A percentile compares a stretch with the other conserved stretches of the same genome.
Evolutionary conservation across 2,888 invertebrate genomes (phyloP).

Genomic region (Euclidia mi): DNA sequence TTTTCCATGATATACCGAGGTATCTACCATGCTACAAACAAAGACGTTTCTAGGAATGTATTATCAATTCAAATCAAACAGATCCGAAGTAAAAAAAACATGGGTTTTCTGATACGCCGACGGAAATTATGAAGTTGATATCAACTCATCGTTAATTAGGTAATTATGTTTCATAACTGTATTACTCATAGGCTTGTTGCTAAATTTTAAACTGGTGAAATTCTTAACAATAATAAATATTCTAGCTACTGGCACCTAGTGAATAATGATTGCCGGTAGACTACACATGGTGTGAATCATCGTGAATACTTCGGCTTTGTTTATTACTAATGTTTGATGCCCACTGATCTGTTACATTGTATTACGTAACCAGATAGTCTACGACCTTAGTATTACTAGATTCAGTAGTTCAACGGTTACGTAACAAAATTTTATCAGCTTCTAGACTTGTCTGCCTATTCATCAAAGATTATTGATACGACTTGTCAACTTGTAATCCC

Average conservation of each 20-base stretch:
- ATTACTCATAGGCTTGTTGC: no score
- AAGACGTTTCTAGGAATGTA: no score
- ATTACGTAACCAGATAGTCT: constrained; percentile 39
- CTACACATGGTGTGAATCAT: constrained; percentile 37
- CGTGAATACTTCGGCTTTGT: constrained; percentile 21
- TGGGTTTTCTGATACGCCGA: no score
- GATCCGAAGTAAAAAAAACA: no score
- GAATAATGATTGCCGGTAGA: constrained; percentile 24
- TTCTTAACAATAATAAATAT: no score
- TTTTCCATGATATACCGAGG: no score
- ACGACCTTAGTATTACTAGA: constrained; percentile 15
- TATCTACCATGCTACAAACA: no score
- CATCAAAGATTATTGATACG: constrained; percentile 2
- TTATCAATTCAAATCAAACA: no score
- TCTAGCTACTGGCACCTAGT: not conserved
- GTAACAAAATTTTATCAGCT: constrained; percentile 6
- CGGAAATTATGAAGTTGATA: no score
- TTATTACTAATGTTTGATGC: constrained; percentile 33
- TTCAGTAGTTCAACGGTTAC: constrained; percentile 4
- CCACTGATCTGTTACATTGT: constrained; percentile 33
- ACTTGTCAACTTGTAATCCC: not conserved
- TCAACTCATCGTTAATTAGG: no score
- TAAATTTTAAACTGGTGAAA: no score
- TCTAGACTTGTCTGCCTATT: not conserved
- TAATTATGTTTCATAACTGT: no score